Evolutionary conservation across 2,113 vertebrate species (phyloP), one percentile per base, ranked within the genome.

Genomic region (Channa maculata): DNA sequence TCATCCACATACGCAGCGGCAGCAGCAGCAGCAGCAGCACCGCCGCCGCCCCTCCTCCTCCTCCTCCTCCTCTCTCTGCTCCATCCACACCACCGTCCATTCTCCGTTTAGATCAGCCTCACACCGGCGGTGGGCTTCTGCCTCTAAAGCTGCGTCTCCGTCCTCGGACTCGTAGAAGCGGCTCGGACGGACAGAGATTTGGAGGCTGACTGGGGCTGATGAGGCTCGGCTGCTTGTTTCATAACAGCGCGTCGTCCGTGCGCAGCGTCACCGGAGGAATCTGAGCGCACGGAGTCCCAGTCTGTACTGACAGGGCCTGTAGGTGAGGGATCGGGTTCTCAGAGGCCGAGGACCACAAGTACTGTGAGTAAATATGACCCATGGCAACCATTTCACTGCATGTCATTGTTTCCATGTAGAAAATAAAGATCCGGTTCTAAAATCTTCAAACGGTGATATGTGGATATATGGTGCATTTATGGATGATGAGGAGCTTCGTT

Each of bases 1-100:
- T 12, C 81, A 43, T 75, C 83, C 55, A 68, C 79, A 38, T 79
- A 24, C 24, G 24, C 85, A 24, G 41, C 83, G 59, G 52, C 61
- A 46, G n/a, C 52, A 70, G 41, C 74, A 59, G 34, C 68, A 65
- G 10, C 57, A 52, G 41, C 79, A 76, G 43, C 70, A 70, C n/a
- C 41, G 70, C 77, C 85, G 24, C 24, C 24, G 1, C 24, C 1
- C 24, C 24, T 24, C 24, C 24, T 24, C 24, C 24, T 24, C 24
- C 24, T 24, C 24, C 24, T 24, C 24, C 24, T 24, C 24, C 24
- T 73, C 79, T 63, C 77, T 78, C 77, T 4, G 53, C 73, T 78
- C 75, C 83, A 67, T 71, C 83, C 65, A 14, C 67, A 0, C 36
- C 64, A 8, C 86, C 59, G 59, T 24, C 24, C 24, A 24, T 24